Evolutionary conservation across 2,888 invertebrate genomes (phyloP), one percentile per base, ranked within the genome.

Genomic region (Caenorhabditis sp.): DNA sequence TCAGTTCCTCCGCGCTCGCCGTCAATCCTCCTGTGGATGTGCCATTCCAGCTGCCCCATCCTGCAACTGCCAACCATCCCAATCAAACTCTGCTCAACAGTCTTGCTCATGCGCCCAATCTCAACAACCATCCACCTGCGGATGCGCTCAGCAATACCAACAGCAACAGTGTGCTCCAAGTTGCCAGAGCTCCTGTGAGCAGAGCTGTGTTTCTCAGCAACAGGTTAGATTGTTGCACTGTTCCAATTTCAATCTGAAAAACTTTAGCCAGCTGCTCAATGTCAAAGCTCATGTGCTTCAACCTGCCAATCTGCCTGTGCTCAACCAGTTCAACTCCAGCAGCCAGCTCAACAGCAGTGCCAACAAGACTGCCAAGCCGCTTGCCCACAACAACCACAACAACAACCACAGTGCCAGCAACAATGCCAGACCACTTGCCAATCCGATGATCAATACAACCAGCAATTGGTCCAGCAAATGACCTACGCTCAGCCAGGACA

Each of bases 401-500:
- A 61, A 35, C 79, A 66, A 31, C 66, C 74, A n/a, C 54, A 72
- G n/a, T 86, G 86, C 69, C 63, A 81, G 56, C 86, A 86, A 63
- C 84, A 86, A 56, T 86, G 86, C 47, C 76, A 81, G 54, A 72
- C 79, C n/a, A 76, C 74, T 6, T 86, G 86, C 58, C 86, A 84
- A 61, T 80, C 76, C 26, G 80, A 85, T 66, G 75, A 87, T 38
- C 85, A 85, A 58, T 87, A 87, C 72, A 80, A 84, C 38, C 84
- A 87, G 63, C 85, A 87, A 59, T 75, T 82, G 41, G 58, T 73
- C 61, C 82, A 85, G n/a, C 85, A 87, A 69, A 82, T 82, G 74
- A 87, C 82, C 56, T 87, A 87, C 73, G 76, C 82, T 63, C 85
- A 85, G 38, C 87, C 87, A 22, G 87, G 87, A 38, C 66, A 70